A percentile compares a stretch with the other conserved stretches of the same genome.
Conservation (phyloP, 2,797 vertebrate genomes). For the Cryptoprocta ferox region DNA sequence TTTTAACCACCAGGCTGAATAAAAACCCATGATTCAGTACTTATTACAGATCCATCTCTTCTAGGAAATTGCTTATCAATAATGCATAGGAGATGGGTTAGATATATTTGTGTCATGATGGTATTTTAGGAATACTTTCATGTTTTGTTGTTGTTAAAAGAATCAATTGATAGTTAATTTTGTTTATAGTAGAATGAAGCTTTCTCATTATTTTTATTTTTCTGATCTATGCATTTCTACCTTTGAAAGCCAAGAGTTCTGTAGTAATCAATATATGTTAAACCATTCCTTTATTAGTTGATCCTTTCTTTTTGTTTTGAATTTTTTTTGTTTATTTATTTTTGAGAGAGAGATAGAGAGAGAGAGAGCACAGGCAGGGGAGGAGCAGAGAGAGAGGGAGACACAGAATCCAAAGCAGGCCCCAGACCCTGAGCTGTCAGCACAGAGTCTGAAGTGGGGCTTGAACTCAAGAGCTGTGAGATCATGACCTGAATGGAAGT, state of each 20-base stretch:
- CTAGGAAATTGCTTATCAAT: background rate
- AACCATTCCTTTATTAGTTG: background rate
- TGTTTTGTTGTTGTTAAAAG: background rate
- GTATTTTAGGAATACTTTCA: background rate
- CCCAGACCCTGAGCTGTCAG: too few relatives aligned
- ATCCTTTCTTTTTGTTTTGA: background rate
- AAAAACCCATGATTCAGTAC: background rate
- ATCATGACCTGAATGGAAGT: too few relatives aligned
- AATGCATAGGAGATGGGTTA: background rate
- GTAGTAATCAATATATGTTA: background rate
- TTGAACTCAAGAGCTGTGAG: too few relatives aligned
- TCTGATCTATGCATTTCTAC: background rate
- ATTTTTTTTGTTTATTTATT: background rate
- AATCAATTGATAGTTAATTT: background rate
- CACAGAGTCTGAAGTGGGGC: too few relatives aligned
- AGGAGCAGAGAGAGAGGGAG: too few relatives aligned
- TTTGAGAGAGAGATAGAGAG: too few relatives aligned
- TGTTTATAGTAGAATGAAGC: background rate
- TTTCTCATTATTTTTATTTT: constrained; percentile 35
- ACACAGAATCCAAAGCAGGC: too few relatives aligned
- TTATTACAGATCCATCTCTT: background rate
- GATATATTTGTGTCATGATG: background rate
- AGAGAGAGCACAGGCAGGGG: too few relatives aligned
- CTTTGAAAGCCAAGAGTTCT: constrained; percentile 4
- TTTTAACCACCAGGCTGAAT: background rate